phyloP scores from a whole-genome alignment of 2,113 vertebrate species.

The Elaphurus davidianus region DNA sequence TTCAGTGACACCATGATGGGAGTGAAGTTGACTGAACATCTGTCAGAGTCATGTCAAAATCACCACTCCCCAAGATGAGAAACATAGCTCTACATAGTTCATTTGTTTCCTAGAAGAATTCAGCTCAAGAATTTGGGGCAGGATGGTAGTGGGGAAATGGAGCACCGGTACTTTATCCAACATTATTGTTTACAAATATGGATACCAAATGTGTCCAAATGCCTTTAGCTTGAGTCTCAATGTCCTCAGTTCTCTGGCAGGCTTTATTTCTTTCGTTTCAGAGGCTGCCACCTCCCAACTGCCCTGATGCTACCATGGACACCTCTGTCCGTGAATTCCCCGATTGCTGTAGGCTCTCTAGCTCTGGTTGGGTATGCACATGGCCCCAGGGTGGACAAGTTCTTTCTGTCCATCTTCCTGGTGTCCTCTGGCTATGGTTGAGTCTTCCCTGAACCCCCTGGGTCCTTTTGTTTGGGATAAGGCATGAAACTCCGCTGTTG shows the following conservation, averaged over 20 bases:
- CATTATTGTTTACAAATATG: not conserved
- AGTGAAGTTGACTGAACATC: not conserved
- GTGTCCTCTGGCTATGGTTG: rapidly evolving
- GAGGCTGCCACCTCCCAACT: rapidly evolving
- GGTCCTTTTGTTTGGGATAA: not conserved
- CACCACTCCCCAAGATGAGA: not conserved
- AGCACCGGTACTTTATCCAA: not conserved
- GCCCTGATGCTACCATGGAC: too few relatives aligned
- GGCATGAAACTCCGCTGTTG: not conserved
- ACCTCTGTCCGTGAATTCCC: not conserved
- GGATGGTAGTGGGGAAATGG: not conserved
- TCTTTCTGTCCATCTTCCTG: not conserved
- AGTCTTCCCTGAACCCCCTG: not conserved
- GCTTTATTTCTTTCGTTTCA: not conserved
- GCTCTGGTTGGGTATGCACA: not conserved
- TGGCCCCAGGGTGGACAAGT: too few relatives aligned
- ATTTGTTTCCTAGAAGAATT: not conserved
- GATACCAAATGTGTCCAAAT: not conserved
- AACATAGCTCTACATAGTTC: not conserved
- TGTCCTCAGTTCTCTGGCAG: too few relatives aligned
- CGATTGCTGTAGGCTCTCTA: not conserved
- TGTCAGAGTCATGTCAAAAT: not conserved
- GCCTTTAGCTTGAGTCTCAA: not conserved
- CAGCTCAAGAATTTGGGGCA: not conserved
- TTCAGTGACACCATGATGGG: not conserved